Conservation (phyloP, 37 sponge, comb jelly and placozoan species). For the Axinella damicornis region DNA sequence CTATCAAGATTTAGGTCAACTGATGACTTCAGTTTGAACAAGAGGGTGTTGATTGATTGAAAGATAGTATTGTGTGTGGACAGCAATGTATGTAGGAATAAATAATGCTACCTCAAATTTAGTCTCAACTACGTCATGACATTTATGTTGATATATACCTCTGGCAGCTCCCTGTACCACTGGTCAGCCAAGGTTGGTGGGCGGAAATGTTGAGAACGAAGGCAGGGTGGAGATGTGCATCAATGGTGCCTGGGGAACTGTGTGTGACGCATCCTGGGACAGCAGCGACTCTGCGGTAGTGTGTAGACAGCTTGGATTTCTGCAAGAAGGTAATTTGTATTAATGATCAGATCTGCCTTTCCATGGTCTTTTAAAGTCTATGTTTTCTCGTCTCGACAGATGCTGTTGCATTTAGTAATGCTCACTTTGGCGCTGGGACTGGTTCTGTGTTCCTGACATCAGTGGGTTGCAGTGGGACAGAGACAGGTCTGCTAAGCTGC, state of each 20-base stretch:
- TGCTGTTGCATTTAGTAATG: background rate
- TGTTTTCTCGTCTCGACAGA: background rate
- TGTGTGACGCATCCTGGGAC: background rate
- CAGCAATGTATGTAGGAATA: too few species aligned
- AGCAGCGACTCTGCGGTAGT: background rate
- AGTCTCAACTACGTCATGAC: too few species aligned
- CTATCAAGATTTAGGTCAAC: too few species aligned
- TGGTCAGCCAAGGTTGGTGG: background rate
- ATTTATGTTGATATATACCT: too few species aligned
- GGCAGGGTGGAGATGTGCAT: slow-evolving; percentile 15
- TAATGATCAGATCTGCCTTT: too few species aligned
- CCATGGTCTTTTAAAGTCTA: too few species aligned
- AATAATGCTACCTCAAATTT: too few species aligned
- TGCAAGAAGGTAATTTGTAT: background rate
- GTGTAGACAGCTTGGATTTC: background rate
- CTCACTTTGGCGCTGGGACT: background rate
- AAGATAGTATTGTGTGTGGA: too few species aligned
- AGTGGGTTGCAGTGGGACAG: background rate
- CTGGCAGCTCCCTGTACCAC: too few species aligned
- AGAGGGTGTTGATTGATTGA: too few species aligned
- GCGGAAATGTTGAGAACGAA: slow-evolving; percentile 6
- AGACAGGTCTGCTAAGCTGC: background rate
- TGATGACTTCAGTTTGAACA: too few species aligned
- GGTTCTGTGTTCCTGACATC: background rate
- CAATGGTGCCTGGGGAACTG: background rate